Evolutionary conservation across 2,888 invertebrate genomes (phyloP), one percentile per base, ranked within the genome.

Genomic region (Hirtodrosophila trivittata): DNA sequence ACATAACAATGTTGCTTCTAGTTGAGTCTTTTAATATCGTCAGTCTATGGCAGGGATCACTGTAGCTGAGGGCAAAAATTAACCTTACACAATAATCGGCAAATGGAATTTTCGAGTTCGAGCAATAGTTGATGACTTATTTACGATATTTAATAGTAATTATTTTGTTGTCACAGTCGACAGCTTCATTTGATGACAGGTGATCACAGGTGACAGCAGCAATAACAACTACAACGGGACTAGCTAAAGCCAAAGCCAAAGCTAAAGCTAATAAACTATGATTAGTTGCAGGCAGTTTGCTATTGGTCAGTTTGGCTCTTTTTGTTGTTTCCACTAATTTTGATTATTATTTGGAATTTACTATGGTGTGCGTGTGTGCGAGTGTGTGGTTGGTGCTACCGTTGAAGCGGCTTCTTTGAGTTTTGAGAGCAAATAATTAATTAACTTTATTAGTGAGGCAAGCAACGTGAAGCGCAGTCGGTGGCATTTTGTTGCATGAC

Each of bases 351-450:
- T 49, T 56, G 42, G 65, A 85, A 78, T 82, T 85, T 85, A 80
- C 82, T 68, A 68, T 62, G 62, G 16, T 32, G 16, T 35, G 26
- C 38, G 26, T 28, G 5, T 16, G 9, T 16, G 13, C 25, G 9
- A 42, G 10, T 21, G 25, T 28, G 30, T 46, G 42, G 45, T 13
- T 41, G 12, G n/a, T 43, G 74, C 71, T 77, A 60, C 59, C 58
- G 62, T 72, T 62, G 69, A 43, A 55, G 73, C 76, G 78, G 70
- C 72, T 37, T 76, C 63, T 72, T 71, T 76, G 71, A 65, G 54
- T 75, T 70, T 71, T 71, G 59, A 66, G 71, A 72, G 57, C 68
- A 77, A 83, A 73, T 78, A 86, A 87, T 87, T 83, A 87, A 87
- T 86, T 78, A 78, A 83, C 75, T 85, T 81, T 68, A 71, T 83